phyloP scores from a whole-genome alignment of 1,140 invertebrate genomes.

The Lasaia peninsularis region DNA sequence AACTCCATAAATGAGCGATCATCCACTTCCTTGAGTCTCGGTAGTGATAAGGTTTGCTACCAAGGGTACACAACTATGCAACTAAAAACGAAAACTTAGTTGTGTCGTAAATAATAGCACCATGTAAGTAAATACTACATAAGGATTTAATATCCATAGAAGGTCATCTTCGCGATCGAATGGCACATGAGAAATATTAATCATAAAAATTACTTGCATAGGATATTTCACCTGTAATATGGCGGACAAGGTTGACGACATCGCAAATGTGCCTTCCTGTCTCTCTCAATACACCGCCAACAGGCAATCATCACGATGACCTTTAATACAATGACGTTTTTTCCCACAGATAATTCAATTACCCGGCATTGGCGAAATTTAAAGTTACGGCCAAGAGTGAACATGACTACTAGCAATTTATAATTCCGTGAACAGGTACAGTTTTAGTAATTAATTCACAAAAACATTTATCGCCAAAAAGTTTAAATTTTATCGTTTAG shows the following conservation, averaged over 20 bases:
- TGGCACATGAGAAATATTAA: not conserved
- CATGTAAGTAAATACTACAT: no score
- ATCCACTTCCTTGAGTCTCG: no score
- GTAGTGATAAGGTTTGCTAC: no score
- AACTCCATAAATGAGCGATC: no score
- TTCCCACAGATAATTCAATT: slow-evolving; percentile 8
- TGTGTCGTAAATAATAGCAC: no score
- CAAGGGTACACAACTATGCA: no score
- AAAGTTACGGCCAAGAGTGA: not conserved
- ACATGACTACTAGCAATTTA: not conserved
- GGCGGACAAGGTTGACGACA: slow-evolving; percentile 26
- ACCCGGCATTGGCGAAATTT: not conserved
- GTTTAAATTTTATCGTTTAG: no score
- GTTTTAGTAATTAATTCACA: no score
- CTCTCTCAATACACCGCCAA: slow-evolving; percentile 19
- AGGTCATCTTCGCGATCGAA: not conserved
- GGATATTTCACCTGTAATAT: slow-evolving; percentile 3
- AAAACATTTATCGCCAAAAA: no score
- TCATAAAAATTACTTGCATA: not conserved
- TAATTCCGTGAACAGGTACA: no score
- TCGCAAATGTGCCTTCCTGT: slow-evolving; percentile 22
- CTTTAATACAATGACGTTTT: slow-evolving; percentile 19
- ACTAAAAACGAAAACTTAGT: no score
- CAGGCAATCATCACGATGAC: slow-evolving; percentile 23
- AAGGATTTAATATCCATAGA: not conserved